phyloP scores from a whole-genome alignment of 1,140 invertebrate species.

The Drosophila athabasca region DNA sequence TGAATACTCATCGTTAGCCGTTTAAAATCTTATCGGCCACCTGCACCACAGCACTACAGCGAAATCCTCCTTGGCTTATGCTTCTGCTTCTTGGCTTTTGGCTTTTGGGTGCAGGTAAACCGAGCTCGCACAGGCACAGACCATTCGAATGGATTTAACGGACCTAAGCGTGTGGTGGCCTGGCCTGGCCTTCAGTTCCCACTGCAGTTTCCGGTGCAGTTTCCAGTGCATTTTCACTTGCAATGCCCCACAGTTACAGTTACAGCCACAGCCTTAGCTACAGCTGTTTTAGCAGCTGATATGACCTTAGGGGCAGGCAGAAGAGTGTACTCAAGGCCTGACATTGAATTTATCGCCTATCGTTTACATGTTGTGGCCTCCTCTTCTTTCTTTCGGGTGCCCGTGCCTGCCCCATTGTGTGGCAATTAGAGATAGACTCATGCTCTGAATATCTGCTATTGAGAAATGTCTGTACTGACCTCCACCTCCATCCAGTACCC shows the following conservation, averaged over 20 bases:
- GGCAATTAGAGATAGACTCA: too few species aligned
- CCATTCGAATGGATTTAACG: too few species aligned
- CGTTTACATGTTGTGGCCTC: background rate
- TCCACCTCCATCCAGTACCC: too few species aligned
- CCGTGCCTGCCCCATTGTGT: too few species aligned
- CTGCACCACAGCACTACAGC: too few species aligned
- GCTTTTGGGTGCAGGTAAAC: slow-evolving; percentile 56
- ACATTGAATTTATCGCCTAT: slow-evolving; percentile 53
- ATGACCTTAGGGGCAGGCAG: background rate
- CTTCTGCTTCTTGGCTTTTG: too few species aligned
- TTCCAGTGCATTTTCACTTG: slow-evolving; percentile 5
- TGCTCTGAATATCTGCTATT: too few species aligned
- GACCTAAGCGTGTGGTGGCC: too few species aligned
- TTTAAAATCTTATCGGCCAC: slow-evolving; percentile 62
- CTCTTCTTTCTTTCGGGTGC: background rate
- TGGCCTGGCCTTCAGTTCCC: too few species aligned
- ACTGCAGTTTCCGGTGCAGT: background rate
- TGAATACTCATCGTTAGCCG: slow-evolving; percentile 6
- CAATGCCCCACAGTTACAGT: background rate
- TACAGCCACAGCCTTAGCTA: background rate
- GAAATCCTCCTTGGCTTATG: background rate
- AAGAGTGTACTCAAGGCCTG: slow-evolving; percentile 8
- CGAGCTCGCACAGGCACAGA: background rate
- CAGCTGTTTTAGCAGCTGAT: slow-evolving; percentile 5
- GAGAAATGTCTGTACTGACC: too few species aligned